Percentiles rank a stretch among this genome's conserved stretches.
Evolutionary conservation across 2,888 invertebrate species (phyloP).

Genomic region (Drosophila crucigera): DNA sequence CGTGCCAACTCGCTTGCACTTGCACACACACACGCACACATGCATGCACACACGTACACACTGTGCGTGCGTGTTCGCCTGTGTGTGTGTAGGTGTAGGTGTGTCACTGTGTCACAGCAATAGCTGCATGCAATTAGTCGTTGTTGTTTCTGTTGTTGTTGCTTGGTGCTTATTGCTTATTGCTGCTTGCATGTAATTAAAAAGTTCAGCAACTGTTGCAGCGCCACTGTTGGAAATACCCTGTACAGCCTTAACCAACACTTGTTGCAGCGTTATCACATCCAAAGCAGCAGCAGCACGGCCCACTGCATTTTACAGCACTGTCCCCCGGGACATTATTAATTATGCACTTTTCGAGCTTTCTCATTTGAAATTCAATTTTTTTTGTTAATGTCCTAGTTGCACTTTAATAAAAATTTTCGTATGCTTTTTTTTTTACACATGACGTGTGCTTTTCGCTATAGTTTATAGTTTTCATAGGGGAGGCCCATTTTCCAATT

Average conservation of each 20-base stretch:
- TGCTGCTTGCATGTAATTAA: slow-evolving; percentile 53
- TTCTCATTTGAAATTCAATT: not conserved
- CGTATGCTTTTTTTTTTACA: not conserved
- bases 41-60: too few relatives aligned
- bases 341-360: not conserved
- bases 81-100: slow-evolving; percentile 53
- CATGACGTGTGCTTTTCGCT: not conserved
- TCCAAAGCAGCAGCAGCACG: not conserved
- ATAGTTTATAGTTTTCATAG: not conserved
- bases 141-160: slow-evolving; percentile 14
- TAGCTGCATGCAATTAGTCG: slow-evolving; percentile 56
- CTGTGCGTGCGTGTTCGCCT: slow-evolving; percentile 15
- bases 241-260: slow-evolving; percentile 36
- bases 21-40: not conserved
- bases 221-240: slow-evolving; percentile 48
- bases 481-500: slow-evolving; percentile 4
- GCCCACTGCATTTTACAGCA: slow-evolving; percentile 29
- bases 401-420: not conserved
- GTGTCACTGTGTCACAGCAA: slow-evolving; percentile 78
- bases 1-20: slow-evolving; percentile 61
- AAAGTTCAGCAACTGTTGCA: slow-evolving; percentile 61
- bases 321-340: slow-evolving; percentile 9
- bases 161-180: slow-evolving; percentile 37
- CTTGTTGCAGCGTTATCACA: slow-evolving; percentile 29
- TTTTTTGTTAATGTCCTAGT: not conserved